Percentiles rank a stretch among this genome's conserved stretches.
Conservation (phyloP, 2,888 invertebrate species). For the Noctuana brunneofusca region DNA sequence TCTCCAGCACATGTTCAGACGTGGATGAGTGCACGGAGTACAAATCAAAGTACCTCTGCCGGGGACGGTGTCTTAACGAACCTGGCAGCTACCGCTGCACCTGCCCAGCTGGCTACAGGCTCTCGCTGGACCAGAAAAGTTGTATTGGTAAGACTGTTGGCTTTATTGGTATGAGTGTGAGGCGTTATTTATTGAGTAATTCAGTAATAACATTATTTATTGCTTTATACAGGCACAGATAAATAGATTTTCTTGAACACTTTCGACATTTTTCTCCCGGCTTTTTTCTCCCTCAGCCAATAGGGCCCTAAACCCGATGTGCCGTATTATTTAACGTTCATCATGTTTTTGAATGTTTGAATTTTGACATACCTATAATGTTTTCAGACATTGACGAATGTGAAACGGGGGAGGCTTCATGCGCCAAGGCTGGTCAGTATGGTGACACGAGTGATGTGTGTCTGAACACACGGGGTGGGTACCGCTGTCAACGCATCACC, state of each 20-base stretch:
- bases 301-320: too few species aligned
- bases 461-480: conserved; percentile 94
- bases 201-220: too few species aligned
- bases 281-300: too few species aligned
- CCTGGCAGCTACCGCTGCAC: conserved; percentile 92
- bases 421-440: conserved; percentile 83
- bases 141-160: conserved; percentile 87
- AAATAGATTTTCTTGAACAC: too few species aligned
- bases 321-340: too few species aligned
- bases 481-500: conserved; percentile 91
- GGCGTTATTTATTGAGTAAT: too few species aligned
- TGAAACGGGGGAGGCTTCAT: conserved; percentile 87
- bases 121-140: conserved; percentile 88
- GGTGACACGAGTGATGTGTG: conserved; percentile 85
- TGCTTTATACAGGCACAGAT: too few species aligned
- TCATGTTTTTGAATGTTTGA: too few species aligned
- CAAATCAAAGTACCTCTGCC: conserved; percentile 87
- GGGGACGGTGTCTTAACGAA: conserved; percentile 92
- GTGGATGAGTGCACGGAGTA: conserved; percentile 93
- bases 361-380: neutral
- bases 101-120: conserved; percentile 91
- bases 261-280: too few species aligned
- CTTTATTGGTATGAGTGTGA: neutral
- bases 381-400: conserved; percentile 90
- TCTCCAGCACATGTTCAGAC: conserved; percentile 86